Evolutionary conservation across 2,797 vertebrate genomes (phyloP), one percentile per base, ranked within the genome.

Genomic region (Adelosebastes latens): DNA sequence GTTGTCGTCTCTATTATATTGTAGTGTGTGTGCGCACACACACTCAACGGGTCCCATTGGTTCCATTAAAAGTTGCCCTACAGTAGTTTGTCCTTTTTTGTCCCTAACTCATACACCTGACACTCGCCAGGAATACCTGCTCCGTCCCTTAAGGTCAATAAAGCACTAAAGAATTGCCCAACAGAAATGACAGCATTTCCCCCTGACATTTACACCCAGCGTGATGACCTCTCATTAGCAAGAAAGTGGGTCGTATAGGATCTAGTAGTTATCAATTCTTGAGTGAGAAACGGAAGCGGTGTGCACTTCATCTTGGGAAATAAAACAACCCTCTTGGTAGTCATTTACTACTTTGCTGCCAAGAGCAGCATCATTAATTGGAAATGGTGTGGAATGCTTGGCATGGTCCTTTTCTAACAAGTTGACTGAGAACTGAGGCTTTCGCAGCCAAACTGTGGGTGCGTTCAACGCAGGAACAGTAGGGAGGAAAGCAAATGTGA

Each of bases 51-150:
- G 85, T 94, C 93, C 93, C 94, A 90, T 85, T 90, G 92, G 94
- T 84, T 93, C 93, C 82, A 94, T 95, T 94, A 94, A 94, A 94
- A 94, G 85, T 88, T 94, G 93, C 93, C 93, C 93, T 92, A 92
- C 88, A 92, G 92, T 94, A 88, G 82, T 93, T 92, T 91, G 82
- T 90, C 88, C 80, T 77, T 88, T 85, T 88, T 83, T 22, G 86
- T 90, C 81, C 83, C 87, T 78, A 83, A 92, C 84, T 90, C 89
- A 89, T 88, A 80, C 89, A 93, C 88, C 88, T 93, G 90, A 89
- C 87, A 91, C 85, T 90, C 87, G 82, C 86, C 85, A 76, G 75
- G 84, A 92, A 89, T 80, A 84, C 83, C 78, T 83, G 79, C 9
- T 79, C 64, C 27, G 85, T 94, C 92, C 90, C 90, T 84, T 75